A percentile compares a stretch with the other conserved stretches of the same genome.
Conservation (phyloP, 2,888 invertebrate genomes). For the Chrysotoxum bicinctum region DNA sequence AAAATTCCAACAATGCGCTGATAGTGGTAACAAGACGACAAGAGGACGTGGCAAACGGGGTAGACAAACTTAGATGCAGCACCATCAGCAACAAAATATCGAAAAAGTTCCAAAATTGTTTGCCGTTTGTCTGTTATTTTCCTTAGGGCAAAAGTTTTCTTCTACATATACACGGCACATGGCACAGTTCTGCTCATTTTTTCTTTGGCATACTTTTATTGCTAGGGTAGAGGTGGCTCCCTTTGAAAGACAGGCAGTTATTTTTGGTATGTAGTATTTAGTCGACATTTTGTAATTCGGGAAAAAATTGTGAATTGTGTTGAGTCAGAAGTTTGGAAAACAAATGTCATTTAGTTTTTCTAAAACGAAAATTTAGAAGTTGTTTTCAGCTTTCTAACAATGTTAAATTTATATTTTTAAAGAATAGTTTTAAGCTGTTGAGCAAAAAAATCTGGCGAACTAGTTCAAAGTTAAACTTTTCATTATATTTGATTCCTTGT, state of each 20-base stretch:
- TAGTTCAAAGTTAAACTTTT: too few species aligned
- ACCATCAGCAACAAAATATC: constrained; percentile 12
- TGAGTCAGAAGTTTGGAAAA: background rate
- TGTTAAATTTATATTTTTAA: too few species aligned
- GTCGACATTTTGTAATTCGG: background rate
- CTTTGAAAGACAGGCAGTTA: background rate
- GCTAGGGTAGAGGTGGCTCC: background rate
- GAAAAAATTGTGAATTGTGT: background rate
- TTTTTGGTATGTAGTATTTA: background rate
- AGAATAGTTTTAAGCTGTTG: too few species aligned
- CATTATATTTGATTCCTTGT: too few species aligned
- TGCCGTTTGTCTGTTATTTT: constrained; percentile 31
- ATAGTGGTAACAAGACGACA: constrained; percentile 28
- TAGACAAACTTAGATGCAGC: constrained; percentile 31
- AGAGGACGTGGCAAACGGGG: background rate
- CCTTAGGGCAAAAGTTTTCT: constrained; percentile 38
- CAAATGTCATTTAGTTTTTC: too few species aligned
- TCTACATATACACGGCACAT: background rate
- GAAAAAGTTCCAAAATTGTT: constrained; percentile 21
- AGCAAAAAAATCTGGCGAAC: too few species aligned
- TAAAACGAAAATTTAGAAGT: too few species aligned
- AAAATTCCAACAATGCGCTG: constrained; percentile 4
- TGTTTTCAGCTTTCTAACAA: too few species aligned
- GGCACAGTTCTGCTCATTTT: constrained; percentile 26
- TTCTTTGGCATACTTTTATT: constrained; percentile 10